Percentiles rank a stretch among this genome's conserved stretches.
These are phyloP conservation scores for Latrodectus geometricus DNA, from an alignment of 1,140 invertebrate species.

Conservation along the genomic window DNA sequence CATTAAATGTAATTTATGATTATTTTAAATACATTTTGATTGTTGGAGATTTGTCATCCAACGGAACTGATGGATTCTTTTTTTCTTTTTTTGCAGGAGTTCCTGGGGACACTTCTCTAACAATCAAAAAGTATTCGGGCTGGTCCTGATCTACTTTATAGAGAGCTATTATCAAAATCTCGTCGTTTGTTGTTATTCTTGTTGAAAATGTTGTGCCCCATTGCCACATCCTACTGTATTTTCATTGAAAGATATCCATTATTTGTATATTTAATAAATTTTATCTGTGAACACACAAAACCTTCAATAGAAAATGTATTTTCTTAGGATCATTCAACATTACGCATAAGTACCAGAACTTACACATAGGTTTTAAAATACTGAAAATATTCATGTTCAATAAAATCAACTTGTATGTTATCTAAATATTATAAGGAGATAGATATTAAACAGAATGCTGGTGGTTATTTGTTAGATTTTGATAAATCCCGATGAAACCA, in stretches of 20 bases:
- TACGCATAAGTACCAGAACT: no score
- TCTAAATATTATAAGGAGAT: no score
- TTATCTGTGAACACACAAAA: constrained; percentile 17
- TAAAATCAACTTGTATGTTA: no score
- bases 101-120: constrained; percentile 57
- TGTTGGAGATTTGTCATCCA: constrained; percentile 52
- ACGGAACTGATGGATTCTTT: constrained; percentile 35
- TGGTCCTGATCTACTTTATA: constrained; percentile 48
- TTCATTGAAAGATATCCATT: constrained; percentile 43
- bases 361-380: no score
- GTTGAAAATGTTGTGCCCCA: background rate
- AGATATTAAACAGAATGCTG: no score
- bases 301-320: background rate
- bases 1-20: no score
- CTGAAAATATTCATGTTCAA: no score
- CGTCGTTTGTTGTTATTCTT: background rate
- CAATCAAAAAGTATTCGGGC: constrained; percentile 61
- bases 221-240: constrained; percentile 48
- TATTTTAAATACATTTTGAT: constrained; percentile 35
- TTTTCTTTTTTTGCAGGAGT: constrained; percentile 48
- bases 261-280: constrained; percentile 57
- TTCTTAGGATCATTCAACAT: no score
- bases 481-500: no score
- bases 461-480: no score
- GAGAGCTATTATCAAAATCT: background rate